Conservation (phyloP, 37 sponge, comb jelly and placozoan genomes). For the Dysidea cf. avara region DNA sequence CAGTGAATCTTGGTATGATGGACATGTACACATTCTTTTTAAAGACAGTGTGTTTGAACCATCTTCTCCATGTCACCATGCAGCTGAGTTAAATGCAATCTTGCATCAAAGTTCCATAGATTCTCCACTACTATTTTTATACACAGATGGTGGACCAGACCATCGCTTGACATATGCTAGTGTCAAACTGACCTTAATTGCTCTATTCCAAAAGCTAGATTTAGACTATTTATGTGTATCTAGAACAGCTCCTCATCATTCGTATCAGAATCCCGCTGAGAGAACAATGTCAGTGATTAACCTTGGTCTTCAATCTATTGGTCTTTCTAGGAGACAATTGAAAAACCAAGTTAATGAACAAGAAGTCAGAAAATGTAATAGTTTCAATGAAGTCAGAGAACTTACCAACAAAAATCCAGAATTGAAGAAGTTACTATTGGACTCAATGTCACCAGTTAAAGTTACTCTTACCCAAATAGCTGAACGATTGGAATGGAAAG, state of each 20-base stretch:
- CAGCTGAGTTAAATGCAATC: not conserved
- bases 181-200: conserved; percentile 21
- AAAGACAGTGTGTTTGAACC: conserved; percentile 17
- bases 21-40: not conserved
- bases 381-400: not conserved
- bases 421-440: not conserved
- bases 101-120: not conserved
- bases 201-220: conserved; percentile 5
- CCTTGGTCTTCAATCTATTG: conserved; percentile 18
- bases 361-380: not conserved
- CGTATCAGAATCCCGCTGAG: conserved; percentile 23
- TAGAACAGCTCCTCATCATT: conserved; percentile 26
- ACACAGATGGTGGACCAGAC: conserved; percentile 37
- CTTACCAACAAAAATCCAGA: not conserved
- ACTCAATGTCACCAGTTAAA: conserved; percentile 2
- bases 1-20: conserved; percentile 10
- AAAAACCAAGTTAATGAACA: too few species aligned
- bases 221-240: conserved; percentile 25
- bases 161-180: conserved; percentile 20
- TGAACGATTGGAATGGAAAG: not conserved
- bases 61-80: conserved; percentile 19
- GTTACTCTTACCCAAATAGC: not conserved
- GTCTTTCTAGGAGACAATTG: conserved; percentile 12
- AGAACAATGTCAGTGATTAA: conserved; percentile 19
- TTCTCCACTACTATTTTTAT: conserved; percentile 16